Evolutionary conservation across 2,888 invertebrate genomes (phyloP).

Genomic region (Pachymerium ferrugineum): DNA sequence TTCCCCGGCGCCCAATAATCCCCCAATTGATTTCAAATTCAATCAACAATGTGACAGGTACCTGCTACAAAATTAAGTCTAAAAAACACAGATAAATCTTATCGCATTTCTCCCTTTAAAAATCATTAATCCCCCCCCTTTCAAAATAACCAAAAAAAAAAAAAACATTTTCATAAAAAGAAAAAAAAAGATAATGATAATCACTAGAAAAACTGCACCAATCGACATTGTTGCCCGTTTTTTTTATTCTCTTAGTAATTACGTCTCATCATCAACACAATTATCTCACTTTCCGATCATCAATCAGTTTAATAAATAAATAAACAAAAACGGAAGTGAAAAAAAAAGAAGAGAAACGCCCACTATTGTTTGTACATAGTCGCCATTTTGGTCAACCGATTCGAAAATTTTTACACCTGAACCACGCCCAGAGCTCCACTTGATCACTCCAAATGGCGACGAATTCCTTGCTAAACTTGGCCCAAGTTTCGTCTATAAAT

Average conservation of each 20-base stretch:
- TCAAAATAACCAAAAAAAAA: no score
- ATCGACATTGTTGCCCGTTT: no score
- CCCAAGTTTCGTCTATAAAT: not conserved
- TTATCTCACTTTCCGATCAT: not conserved
- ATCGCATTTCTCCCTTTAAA: not conserved
- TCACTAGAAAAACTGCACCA: no score
- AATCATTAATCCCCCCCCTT: not conserved
- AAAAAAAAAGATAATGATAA: no score
- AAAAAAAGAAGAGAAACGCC: not conserved
- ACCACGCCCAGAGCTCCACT: constrained; percentile 16
- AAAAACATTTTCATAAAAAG: no score
- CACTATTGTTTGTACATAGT: not conserved
- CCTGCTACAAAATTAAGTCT: not conserved
- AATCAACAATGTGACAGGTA: constrained; percentile 1
- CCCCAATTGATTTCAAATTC: constrained; percentile 23
- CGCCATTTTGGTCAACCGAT: not conserved
- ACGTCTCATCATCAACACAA: no score
- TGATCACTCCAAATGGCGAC: not conserved
- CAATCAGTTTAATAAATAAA: constrained; percentile 17
- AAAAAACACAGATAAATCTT: not conserved
- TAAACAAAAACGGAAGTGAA: no score
- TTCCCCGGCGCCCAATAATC: constrained; percentile 14
- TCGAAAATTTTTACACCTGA: not conserved
- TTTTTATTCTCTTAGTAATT: no score
- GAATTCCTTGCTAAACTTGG: constrained; percentile 17